Evolutionary conservation across 2,888 invertebrate species (phyloP).

Genomic region (Zonitis immaculata): DNA sequence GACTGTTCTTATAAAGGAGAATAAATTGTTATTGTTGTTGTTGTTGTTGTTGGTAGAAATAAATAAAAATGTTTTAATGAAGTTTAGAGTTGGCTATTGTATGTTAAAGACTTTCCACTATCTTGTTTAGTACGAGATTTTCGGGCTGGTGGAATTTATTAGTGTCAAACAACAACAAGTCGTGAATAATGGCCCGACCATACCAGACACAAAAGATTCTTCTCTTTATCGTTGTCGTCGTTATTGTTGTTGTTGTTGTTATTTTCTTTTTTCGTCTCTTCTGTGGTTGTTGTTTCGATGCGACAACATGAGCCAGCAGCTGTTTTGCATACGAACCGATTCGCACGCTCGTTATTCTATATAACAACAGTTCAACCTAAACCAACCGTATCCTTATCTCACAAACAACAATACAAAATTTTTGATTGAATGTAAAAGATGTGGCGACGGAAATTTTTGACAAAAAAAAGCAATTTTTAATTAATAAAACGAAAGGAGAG

Average conservation of each 20-base stretch:
- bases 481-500: too few relatives aligned
- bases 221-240: background rate
- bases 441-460: background rate
- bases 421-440: background rate
- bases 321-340: slow-evolving; percentile 33
- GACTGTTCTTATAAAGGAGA: too few relatives aligned
- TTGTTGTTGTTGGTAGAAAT: background rate
- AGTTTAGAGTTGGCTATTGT: background rate
- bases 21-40: background rate
- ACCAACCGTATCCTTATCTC: slow-evolving; percentile 6
- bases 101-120: background rate
- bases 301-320: too few relatives aligned
- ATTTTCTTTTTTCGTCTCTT: too few relatives aligned
- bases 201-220: slow-evolving; percentile 17
- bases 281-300: too few relatives aligned
- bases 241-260: too few relatives aligned
- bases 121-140: background rate
- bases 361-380: too few relatives aligned
- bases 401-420: background rate
- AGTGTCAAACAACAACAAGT: slow-evolving; percentile 19
- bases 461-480: too few relatives aligned
- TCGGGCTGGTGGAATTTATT: slow-evolving; percentile 9
- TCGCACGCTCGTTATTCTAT: slow-evolving; percentile 26
- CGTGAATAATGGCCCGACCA: slow-evolving; percentile 19
- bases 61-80: background rate